phyloP scores from a whole-genome alignment of 2,888 invertebrate species.

The Plutella xylostella region DNA sequence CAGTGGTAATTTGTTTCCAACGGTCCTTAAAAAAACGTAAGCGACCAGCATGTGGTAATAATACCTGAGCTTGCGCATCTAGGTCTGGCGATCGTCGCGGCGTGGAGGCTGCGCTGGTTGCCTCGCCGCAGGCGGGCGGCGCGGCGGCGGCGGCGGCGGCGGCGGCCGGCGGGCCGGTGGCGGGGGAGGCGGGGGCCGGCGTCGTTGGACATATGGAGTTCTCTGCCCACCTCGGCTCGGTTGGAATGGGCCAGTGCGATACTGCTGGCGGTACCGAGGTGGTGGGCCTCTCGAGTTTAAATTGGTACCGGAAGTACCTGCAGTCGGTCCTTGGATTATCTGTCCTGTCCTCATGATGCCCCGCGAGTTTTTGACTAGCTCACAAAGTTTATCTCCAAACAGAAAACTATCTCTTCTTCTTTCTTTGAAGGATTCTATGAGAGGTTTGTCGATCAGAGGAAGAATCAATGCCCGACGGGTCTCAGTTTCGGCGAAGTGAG shows the following conservation, averaged over 20 bases:
- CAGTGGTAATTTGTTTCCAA: not conserved
- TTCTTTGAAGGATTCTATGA: not conserved
- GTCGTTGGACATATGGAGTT: not conserved
- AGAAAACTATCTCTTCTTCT: not conserved
- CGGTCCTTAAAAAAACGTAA: not conserved
- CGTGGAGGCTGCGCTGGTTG: not conserved
- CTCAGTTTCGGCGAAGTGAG: not conserved
- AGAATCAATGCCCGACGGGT: not conserved
- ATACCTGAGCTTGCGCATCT: not conserved
- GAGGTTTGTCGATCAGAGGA: not conserved
- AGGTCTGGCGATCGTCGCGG: not conserved
- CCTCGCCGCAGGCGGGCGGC: not conserved
- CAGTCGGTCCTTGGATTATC: not conserved
- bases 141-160: not conserved
- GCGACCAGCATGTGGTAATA: not conserved
- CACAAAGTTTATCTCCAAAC: not conserved
- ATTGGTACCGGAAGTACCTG: not conserved
- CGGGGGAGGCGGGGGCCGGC: not conserved
- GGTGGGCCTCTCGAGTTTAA: slow-evolving; percentile 1
- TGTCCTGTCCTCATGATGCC: not conserved
- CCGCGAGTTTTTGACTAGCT: not conserved
- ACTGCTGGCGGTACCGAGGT: not conserved
- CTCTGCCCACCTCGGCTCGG: not conserved
- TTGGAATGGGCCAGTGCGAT: not conserved
- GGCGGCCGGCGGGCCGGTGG: not conserved